These are phyloP conservation scores for Adineta ricciae DNA, from an alignment of 2,888 invertebrate species.

Conservation along the genomic window DNA sequence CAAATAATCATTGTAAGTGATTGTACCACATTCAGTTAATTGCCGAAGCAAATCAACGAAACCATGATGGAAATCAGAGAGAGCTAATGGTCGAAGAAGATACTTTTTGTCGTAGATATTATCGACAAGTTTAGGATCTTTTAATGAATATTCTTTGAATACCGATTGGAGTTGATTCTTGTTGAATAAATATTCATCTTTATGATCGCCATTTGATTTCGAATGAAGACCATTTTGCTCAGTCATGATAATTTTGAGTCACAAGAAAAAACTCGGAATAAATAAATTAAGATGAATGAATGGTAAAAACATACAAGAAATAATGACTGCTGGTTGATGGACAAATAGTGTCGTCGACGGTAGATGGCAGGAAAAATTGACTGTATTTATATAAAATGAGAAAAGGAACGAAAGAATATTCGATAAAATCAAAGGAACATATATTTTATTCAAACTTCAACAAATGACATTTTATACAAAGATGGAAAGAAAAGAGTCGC, in stretches of 20 bases:
- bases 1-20: slow-evolving; percentile 20
- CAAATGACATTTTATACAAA: not conserved
- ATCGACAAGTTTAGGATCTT: not conserved
- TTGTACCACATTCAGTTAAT: slow-evolving; percentile 27
- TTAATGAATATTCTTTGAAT: not conserved
- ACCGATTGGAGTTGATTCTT: not conserved
- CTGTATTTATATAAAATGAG: too few relatives aligned
- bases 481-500: not conserved
- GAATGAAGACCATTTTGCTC: not conserved
- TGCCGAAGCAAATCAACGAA: slow-evolving; percentile 23
- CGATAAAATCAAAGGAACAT: too few relatives aligned
- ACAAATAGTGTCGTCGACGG: not conserved
- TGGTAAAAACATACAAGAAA: too few relatives aligned
- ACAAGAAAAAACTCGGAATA: not conserved
- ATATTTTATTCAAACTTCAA: not conserved
- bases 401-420: too few relatives aligned
- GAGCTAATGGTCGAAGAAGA: slow-evolving; percentile 23
- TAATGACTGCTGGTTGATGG: too few relatives aligned
- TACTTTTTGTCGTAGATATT: not conserved
- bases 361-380: not conserved
- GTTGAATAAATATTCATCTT: not conserved
- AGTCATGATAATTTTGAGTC: not conserved
- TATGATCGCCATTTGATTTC: not conserved
- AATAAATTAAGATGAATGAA: not conserved
- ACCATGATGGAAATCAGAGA: slow-evolving; percentile 20